phyloP scores from a whole-genome alignment of 2,113 vertebrate species.

The Aphyosemion australe region DNA sequence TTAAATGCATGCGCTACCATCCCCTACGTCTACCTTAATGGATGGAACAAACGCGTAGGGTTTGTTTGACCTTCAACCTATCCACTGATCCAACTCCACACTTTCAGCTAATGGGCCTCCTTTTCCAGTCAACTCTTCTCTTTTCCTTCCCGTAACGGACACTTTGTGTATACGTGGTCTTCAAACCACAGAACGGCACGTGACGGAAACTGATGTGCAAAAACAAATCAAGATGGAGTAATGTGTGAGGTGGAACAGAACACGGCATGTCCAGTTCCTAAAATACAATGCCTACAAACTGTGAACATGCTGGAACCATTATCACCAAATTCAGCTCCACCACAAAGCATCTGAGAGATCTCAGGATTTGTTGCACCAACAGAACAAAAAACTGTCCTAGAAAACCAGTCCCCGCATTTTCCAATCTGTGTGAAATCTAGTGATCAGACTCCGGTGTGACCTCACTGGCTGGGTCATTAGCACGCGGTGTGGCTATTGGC shows the following conservation, averaged over 20 bases:
- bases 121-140: constrained; percentile 76
- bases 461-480: constrained; percentile 44
- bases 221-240: constrained; percentile 57
- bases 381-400: constrained; percentile 45
- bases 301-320: constrained; percentile 54
- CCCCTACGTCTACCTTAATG: constrained; percentile 32
- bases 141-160: constrained; percentile 74
- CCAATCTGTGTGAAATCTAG: constrained; percentile 25
- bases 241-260: constrained; percentile 63
- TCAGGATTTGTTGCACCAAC: constrained; percentile 20
- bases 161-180: constrained; percentile 61
- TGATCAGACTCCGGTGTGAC: constrained; percentile 51
- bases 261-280: constrained; percentile 36
- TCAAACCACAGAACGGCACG: constrained; percentile 69
- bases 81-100: constrained; percentile 34
- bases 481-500: constrained; percentile 57
- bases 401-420: constrained; percentile 39
- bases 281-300: constrained; percentile 58
- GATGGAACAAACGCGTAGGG: constrained; percentile 57
- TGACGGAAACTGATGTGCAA: constrained; percentile 60
- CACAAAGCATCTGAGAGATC: constrained; percentile 19
- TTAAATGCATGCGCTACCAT: constrained; percentile 21
- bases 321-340: constrained; percentile 40
- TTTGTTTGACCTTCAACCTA: constrained; percentile 69
- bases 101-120: constrained; percentile 57